These are phyloP conservation scores for Fabriciana adippe DNA, from an alignment of 2,888 invertebrate species.

Conservation along the genomic window DNA sequence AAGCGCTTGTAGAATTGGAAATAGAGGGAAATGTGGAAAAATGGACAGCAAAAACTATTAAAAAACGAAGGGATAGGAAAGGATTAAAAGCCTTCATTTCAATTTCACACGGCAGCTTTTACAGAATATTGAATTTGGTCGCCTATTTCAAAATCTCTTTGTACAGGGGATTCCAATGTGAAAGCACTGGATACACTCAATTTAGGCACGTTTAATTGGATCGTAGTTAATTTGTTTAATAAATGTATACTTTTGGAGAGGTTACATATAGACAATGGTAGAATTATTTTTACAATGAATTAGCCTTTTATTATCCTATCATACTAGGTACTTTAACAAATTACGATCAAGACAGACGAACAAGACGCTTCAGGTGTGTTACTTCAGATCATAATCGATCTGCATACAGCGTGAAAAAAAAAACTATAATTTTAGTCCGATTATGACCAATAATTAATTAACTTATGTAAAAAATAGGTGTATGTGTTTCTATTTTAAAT, in stretches of 20 bases:
- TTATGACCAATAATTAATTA: no score
- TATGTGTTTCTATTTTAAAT: no score
- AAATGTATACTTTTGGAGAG: background rate
- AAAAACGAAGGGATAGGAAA: conserved; percentile 21
- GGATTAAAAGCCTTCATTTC: conserved; percentile 36
- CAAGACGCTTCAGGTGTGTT: no score
- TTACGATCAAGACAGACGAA: no score
- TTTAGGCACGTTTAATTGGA: conserved; percentile 18
- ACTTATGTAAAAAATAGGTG: no score
- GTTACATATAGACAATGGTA: background rate
- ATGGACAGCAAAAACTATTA: background rate
- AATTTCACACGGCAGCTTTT: conserved; percentile 33
- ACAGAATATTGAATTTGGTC: conserved; percentile 38
- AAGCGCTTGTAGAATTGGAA: background rate
- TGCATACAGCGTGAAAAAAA: no score
- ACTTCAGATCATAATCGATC: no score
- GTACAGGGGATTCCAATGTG: conserved; percentile 23
- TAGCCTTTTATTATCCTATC: no score
- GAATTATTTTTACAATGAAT: background rate
- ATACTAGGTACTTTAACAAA: no score
- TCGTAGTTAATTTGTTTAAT: conserved; percentile 14
- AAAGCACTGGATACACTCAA: conserved; percentile 27
- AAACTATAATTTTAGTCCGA: no score
- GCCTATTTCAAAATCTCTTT: conserved; percentile 40
- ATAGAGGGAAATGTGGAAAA: conserved; percentile 7